These are phyloP conservation scores for Pseudobourletiella spinata DNA, from an alignment of 1,140 invertebrate genomes.

Conservation along the genomic window DNA sequence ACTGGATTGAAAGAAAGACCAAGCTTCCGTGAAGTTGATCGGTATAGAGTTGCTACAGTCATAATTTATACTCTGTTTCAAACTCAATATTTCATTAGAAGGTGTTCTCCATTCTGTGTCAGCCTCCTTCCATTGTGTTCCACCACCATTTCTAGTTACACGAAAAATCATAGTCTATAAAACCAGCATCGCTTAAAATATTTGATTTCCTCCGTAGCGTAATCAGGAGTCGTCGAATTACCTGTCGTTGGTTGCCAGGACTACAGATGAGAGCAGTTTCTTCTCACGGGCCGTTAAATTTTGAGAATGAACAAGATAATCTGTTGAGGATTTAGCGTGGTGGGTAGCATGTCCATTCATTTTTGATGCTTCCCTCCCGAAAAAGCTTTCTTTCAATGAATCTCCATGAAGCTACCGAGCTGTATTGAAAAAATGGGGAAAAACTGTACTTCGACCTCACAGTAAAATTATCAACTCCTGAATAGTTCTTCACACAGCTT, in stretches of 20 bases:
- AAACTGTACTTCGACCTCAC: too few relatives aligned
- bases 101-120: slow-evolving; percentile 27
- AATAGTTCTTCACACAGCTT: too few relatives aligned
- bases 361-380: too few relatives aligned
- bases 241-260: not conserved
- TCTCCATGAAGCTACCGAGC: too few relatives aligned
- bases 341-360: not conserved
- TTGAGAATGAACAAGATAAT: not conserved
- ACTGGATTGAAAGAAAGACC: slow-evolving; percentile 34
- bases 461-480: too few relatives aligned
- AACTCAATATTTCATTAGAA: slow-evolving; percentile 21
- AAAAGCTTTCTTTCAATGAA: too few relatives aligned
- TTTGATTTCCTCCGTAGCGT: not conserved
- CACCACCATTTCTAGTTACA: not conserved
- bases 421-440: too few relatives aligned
- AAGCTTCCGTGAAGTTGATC: slow-evolving; percentile 35
- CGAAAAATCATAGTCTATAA: not conserved
- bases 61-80: slow-evolving; percentile 34
- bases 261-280: slow-evolving; percentile 13
- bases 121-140: slow-evolving; percentile 1
- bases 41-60: slow-evolving; percentile 35
- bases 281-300: slow-evolving; percentile 22
- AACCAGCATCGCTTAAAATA: not conserved
- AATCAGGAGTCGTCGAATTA: not conserved
- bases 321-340: not conserved